Base-by-base conservation (phyloP, 2,888 invertebrate species). In the Drosophila lacicola region DNA sequence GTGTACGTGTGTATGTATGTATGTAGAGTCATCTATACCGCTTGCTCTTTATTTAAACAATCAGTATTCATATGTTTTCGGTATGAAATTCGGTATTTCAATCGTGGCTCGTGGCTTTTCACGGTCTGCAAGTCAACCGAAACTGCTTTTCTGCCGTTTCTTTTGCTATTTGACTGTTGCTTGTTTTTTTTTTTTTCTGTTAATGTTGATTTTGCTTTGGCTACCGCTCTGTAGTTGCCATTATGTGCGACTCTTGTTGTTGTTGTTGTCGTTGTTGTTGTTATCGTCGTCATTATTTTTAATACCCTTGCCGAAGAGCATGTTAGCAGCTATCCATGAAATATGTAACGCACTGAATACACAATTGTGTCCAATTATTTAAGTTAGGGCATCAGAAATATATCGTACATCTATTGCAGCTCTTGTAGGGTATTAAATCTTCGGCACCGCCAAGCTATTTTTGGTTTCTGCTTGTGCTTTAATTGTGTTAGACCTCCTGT, bases 31-130 rank as follows among this genome's bases (percentile, higher is more conserved):
- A 70, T 65, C 66, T 67, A 76, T 69, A 74, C 60, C 67, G 70
- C 73, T 77, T 73, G 65, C 65, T 73, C 69, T 77, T 78, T 80
- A 73, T 78, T 78, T 86, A 66, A 82, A 88, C 89, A 86, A 83
- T 89, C 82, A 72, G 85, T 82, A 82, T 86, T 85, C 90, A 89
- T 85, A 87, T 83, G 83, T 85, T 89, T 88, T 80, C 80, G 77
- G 83, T 85, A 89, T 88, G 75, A 88, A 84, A 88, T 87, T 89
- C 82, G 87, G 89, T 88, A 89, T 90, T 90, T 90, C 88, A 90
- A 89, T 89, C 89, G 88, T 91, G 91, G 91, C 91, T 91, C 91
- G 91, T 91, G 91, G 91, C 91, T 91, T 83, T 83, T 91, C 91
- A 91, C 90, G 91, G 90, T 91, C 91, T 89, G 81, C 81, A 88